phyloP scores from a whole-genome alignment of 1,140 invertebrate genomes.

The Chrysoperla carnea region DNA sequence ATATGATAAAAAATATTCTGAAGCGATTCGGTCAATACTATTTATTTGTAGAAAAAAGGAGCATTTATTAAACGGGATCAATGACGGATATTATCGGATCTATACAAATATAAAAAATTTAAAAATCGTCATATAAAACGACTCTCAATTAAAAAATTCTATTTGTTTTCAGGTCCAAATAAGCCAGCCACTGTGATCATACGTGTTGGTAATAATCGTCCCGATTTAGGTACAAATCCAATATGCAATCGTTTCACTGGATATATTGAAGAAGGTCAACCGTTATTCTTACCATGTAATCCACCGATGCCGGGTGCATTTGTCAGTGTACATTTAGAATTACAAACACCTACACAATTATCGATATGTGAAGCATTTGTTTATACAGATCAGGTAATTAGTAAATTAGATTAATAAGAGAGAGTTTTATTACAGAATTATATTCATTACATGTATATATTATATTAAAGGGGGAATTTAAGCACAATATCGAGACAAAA shows the following conservation, averaged over 20 bases:
- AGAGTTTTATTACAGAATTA: too few relatives aligned
- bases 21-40: too few relatives aligned
- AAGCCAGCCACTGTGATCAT: constrained; percentile 75
- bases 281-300: constrained; percentile 82
- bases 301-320: constrained; percentile 91
- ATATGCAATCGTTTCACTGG: constrained; percentile 83
- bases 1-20: too few relatives aligned
- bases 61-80: too few relatives aligned
- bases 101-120: too few relatives aligned
- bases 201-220: constrained; percentile 85
- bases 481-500: too few relatives aligned
- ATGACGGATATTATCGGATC: too few relatives aligned
- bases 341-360: constrained; percentile 44
- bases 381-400: constrained; percentile 70
- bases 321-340: constrained; percentile 79
- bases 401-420: not conserved
- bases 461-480: too few relatives aligned
- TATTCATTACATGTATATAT: too few relatives aligned
- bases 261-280: constrained; percentile 73
- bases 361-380: constrained; percentile 93
- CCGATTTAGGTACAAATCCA: constrained; percentile 81
- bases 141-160: too few relatives aligned
- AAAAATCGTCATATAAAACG: too few relatives aligned
- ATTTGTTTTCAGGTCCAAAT: constrained; percentile 28
- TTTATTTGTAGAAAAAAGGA: too few relatives aligned